phyloP scores from a whole-genome alignment of 2,888 invertebrate genomes.

The Leuctra nigra region DNA sequence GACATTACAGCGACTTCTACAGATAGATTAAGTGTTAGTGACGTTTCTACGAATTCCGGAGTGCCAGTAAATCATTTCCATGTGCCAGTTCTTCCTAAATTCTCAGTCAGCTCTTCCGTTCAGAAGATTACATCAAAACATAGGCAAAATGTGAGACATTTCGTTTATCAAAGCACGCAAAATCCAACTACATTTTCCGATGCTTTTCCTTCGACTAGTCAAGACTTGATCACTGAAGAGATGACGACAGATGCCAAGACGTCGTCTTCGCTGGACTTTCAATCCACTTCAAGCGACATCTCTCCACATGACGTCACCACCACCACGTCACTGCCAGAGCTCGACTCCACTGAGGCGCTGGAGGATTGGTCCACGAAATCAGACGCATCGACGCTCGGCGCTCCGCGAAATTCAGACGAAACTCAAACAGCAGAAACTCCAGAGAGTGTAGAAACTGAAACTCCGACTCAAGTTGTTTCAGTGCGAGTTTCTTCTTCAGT shows the following conservation, averaged over 20 bases:
- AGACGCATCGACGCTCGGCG: not conserved
- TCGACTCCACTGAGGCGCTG: too few relatives aligned
- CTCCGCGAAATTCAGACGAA: not conserved
- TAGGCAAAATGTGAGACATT: not conserved
- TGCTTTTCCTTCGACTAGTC: conserved; percentile 4
- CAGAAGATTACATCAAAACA: not conserved
- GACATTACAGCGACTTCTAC: not conserved
- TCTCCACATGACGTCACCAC: not conserved
- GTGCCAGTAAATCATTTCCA: not conserved
- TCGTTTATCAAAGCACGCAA: not conserved
- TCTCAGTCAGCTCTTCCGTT: conserved; percentile 9
- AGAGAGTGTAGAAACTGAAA: not conserved
- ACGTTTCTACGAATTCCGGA: not conserved
- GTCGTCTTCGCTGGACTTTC: not conserved
- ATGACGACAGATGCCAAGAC: not conserved
- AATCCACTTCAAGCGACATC: not conserved
- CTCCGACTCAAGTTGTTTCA: conserved; percentile 39
- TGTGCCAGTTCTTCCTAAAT: not conserved
- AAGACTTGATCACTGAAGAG: not conserved
- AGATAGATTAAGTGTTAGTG: not conserved
- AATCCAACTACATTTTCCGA: not conserved
- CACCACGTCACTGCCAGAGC: too few relatives aligned
- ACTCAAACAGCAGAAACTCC: not conserved
- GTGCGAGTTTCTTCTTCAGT: conserved; percentile 48
- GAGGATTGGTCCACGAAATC: conserved; percentile 9